Evolutionary conservation across 2,888 invertebrate species (phyloP), one percentile per base, ranked within the genome.

Genomic region (Drosophila eohydei): DNA sequence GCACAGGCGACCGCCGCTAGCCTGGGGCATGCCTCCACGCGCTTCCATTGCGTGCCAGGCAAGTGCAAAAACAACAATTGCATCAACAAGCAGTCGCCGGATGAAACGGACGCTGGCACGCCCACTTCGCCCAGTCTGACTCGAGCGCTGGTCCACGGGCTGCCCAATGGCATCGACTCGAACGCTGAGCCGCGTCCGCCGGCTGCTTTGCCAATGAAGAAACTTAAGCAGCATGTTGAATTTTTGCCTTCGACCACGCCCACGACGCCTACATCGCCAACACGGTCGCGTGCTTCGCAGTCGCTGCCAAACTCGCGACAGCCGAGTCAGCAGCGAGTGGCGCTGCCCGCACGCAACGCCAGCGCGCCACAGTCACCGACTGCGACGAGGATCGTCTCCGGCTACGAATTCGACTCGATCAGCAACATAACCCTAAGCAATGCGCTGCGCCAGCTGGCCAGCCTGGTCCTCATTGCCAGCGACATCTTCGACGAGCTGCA

Each of bases 351-450:
- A 30, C 67, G 85, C 52, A 75, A 72, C 51, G 73, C 51, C 73
- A 85, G 86, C 59, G 89, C 89, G 0, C 89, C 90, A 2, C 88
- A 88, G 46, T 88, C 88, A 26, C 87, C 90, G 30, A 90, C 91
- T 5, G 83, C 89, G 51, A 82, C 86, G 46, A 74, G 86, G 70
- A 87, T 92, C 64, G 80, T 96, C 56, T 93, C 94, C 59, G 96
- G 96, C 83, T 95, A 95, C 89, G 97, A 97, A 93, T 94, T 97
- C 91, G 96, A 97, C 92, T 96, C 97, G 73, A 96, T 97, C 86
- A 96, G 96, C 88, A 97, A 98, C 93, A 96, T 96, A 90, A 97
- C 97, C 77, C 94, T 98, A 81, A 96, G 96, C 93, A 96, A 96
- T 93, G 96, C 97, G 69, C 94, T 98, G 73, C 94, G 96, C 75